phyloP scores from a whole-genome alignment of 2,888 invertebrate species.

The Eupithecia pulchellata region DNA sequence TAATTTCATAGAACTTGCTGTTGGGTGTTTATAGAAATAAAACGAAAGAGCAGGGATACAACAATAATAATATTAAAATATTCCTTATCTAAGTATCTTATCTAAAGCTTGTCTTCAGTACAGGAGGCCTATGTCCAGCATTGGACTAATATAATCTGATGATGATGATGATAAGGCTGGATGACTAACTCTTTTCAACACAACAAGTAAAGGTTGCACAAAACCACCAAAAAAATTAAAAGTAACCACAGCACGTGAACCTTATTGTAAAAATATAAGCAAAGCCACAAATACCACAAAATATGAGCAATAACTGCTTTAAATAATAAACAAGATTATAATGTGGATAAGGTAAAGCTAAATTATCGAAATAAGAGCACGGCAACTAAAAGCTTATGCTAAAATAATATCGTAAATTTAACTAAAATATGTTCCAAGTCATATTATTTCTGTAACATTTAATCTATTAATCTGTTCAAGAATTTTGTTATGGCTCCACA shows the following conservation, averaged over 20 bases:
- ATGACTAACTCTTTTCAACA: neutral
- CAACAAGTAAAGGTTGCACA: neutral
- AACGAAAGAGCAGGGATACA: neutral
- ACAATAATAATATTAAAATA: neutral
- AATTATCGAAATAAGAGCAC: neutral
- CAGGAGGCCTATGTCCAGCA: too few species aligned
- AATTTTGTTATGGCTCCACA: slow-evolving; percentile 37
- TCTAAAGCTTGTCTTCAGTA: too few species aligned
- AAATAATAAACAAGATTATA: neutral
- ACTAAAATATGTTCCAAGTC: slow-evolving; percentile 12
- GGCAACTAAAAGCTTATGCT: neutral
- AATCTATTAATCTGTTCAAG: slow-evolving; percentile 40
- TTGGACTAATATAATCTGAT: neutral
- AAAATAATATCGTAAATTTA: slow-evolving; percentile 6
- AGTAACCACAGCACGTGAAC: neutral
- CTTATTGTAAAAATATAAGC: slow-evolving; percentile 1
- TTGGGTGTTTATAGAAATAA: neutral
- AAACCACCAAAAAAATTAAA: neutral
- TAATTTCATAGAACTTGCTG: neutral
- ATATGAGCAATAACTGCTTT: neutral
- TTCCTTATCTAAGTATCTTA: too few species aligned
- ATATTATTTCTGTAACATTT: slow-evolving; percentile 27
- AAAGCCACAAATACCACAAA: slow-evolving; percentile 6
- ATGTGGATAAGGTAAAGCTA: neutral
- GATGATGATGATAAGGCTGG: neutral